phyloP scores from a whole-genome alignment of 2,797 vertebrate species.

The Brachyrhaphis roseni region DNA sequence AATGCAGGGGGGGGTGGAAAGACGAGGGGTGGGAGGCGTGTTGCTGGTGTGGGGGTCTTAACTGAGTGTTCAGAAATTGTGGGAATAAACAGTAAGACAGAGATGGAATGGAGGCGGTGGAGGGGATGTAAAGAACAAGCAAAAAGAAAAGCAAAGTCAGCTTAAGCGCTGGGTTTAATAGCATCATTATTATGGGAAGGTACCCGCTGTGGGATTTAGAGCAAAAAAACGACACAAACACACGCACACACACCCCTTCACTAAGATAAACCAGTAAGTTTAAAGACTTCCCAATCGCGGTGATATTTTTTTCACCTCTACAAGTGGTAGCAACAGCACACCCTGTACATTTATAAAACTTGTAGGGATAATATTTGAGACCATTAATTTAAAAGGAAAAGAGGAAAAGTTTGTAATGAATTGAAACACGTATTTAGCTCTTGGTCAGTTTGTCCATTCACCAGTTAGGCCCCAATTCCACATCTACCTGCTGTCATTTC shows the following conservation, averaged over 20 bases:
- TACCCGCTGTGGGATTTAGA: conserved; percentile 66
- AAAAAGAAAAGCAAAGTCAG: conserved; percentile 84
- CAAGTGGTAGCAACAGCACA: neutral
- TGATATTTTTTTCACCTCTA: neutral
- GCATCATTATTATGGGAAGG: conserved; percentile 85
- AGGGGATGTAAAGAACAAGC: conserved; percentile 35
- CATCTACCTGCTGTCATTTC: neutral
- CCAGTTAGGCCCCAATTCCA: neutral
- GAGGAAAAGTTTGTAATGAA: neutral
- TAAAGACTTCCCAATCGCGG: conserved; percentile 30
- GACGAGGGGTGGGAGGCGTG: conserved; percentile 14
- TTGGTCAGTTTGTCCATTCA: neutral
- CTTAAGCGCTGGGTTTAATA: conserved; percentile 87
- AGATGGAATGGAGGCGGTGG: conserved; percentile 4
- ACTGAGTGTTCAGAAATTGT: conserved; percentile 22
- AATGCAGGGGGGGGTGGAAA: conserved; percentile 56
- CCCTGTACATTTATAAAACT: neutral
- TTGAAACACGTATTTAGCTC: neutral
- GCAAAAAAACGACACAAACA: conserved; percentile 23
- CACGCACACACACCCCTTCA: conserved; percentile 28
- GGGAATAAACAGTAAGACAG: conserved; percentile 22
- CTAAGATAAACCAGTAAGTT: conserved; percentile 57
- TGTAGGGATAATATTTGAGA: neutral
- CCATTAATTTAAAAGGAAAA: neutral
- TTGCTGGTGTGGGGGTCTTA: conserved; percentile 31